A percentile compares a stretch with the other conserved stretches of the same genome.
Conservation (phyloP, 2,797 vertebrate species). For the Acanthis flammea region DNA sequence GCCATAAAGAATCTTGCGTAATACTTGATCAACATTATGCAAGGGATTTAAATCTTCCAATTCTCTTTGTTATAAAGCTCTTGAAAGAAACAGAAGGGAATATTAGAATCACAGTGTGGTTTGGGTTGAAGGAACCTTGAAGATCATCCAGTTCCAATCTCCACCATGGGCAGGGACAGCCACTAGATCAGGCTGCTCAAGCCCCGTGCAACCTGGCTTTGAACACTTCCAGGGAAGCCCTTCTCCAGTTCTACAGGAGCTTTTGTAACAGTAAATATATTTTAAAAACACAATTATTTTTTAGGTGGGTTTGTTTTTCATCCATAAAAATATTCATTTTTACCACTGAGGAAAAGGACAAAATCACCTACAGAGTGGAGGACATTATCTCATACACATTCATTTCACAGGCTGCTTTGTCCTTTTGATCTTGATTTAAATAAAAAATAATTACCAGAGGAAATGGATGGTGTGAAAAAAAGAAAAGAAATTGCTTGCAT, state of each 20-base stretch:
- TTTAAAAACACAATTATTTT: not conserved
- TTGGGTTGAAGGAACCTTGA: not conserved
- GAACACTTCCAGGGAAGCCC: not conserved
- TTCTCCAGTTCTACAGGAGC: not conserved
- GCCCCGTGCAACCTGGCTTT: not conserved
- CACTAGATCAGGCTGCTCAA: not conserved
- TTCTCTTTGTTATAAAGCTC: not conserved
- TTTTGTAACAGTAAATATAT: not conserved
- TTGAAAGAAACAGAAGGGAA: not conserved
- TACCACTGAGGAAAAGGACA: not conserved
- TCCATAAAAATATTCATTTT: not conserved
- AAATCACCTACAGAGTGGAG: not conserved
- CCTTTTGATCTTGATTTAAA: not conserved
- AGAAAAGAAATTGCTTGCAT: not conserved
- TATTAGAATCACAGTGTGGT: not conserved
- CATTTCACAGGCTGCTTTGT: not conserved
- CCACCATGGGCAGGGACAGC: not conserved
- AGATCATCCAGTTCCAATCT: not conserved
- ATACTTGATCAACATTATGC: not conserved
- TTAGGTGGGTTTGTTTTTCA: not conserved
- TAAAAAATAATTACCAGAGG: not conserved
- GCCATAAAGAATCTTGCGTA: not conserved
- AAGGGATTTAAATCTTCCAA: not conserved
- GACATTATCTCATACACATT: not conserved
- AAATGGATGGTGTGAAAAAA: not conserved